A percentile compares a stretch with the other conserved stretches of the same genome.
These are phyloP conservation scores for Heliconius erato DNA, from an alignment of 2,888 invertebrate genomes.

Conservation along the genomic window DNA sequence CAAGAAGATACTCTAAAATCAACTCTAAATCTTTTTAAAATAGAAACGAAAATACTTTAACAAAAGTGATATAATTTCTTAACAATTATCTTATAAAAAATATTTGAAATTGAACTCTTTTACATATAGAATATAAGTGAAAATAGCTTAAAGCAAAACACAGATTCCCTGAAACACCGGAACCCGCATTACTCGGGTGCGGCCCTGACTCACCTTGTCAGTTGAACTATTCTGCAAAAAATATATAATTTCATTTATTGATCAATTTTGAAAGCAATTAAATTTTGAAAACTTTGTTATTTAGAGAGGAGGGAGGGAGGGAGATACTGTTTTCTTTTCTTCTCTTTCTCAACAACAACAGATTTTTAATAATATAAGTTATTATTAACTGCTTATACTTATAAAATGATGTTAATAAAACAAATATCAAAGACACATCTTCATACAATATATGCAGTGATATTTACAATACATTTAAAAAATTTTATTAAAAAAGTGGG, in stretches of 20 bases:
- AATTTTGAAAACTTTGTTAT: background rate
- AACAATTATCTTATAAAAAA: conserved; percentile 5
- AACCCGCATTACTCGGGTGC: conserved; percentile 72
- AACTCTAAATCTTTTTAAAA: background rate
- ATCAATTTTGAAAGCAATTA: background rate
- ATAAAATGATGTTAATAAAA: no score
- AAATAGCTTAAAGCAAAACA: conserved; percentile 35
- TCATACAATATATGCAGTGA: no score
- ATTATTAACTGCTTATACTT: no score
- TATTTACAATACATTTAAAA: no score
- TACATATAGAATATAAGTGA: background rate
- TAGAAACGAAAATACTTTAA: background rate
- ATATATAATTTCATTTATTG: background rate
- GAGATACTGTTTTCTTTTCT: no score
- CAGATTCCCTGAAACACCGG: conserved; percentile 66
- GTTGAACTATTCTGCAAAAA: conserved; percentile 54
- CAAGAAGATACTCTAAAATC: conserved; percentile 16
- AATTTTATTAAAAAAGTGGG: no score
- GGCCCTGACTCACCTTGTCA: conserved; percentile 72
- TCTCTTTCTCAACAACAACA: no score
- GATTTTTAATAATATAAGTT: no score
- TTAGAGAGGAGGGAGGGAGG: no score
- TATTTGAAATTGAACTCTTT: conserved; percentile 15
- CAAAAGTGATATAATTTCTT: background rate
- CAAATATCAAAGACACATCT: no score